Evolutionary conservation across 2,797 vertebrate genomes (phyloP), one percentile per base, ranked within the genome.

Genomic region (Steatocranus sp.): DNA sequence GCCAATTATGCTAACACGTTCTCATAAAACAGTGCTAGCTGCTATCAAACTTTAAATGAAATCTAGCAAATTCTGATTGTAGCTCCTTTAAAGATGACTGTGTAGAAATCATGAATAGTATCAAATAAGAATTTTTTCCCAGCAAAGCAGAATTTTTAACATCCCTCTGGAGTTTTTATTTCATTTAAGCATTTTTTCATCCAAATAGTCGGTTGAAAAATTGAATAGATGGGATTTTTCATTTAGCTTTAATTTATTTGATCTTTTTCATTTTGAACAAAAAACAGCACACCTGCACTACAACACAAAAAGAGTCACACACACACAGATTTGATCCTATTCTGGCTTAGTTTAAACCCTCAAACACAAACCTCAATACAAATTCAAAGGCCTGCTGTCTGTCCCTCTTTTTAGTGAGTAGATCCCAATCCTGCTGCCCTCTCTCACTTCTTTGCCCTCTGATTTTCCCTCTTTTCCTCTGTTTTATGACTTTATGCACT

Each of bases 331-430:
- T 18, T 85, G 82, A 90, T 91, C 86, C 87, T 75, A 83, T 68
- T 78, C 11, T 89, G 90, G 86, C 89, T 84, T 83, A 89, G 83
- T 93, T 93, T 90, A 90, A 90, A 89, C 76, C 68, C 46, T 82
- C 76, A 85, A 79, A 91, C 82, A 92, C 54, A 92, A 86, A 89
- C 76, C 56, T 38, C 68, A 87, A 87, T 84, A 87, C 77, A 88
- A 79, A 89, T 87, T 86, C 79, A 86, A 90, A 92, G 86, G 63
- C 78, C 86, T 81, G 80, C 56, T 76, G 43, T 87, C 80, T 75
- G 80, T 70, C 36, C 38, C 75, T 81, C 77, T 76, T 81, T 88
- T 81, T 75, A 20, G 10, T 79, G 75, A 88, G 87, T 75, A 86
- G 51, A 90, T 84, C 56, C 83, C 82, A 90, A 84, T 86, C 76